These are phyloP conservation scores for Phrynosoma platyrhinos DNA, from an alignment of 2,113 vertebrate species.

Conservation along the genomic window DNA sequence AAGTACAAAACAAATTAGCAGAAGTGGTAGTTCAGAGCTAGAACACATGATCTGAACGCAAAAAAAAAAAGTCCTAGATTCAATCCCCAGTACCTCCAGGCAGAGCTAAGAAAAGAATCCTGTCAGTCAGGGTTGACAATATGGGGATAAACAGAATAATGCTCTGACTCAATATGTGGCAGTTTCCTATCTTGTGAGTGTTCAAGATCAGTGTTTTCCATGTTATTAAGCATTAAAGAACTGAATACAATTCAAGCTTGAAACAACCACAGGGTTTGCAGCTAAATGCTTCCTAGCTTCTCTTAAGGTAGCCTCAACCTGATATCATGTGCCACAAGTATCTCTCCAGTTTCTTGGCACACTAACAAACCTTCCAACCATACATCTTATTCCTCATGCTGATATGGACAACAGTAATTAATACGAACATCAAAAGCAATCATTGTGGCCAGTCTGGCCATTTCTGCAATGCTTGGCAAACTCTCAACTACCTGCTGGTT, in stretches of 20 bases:
- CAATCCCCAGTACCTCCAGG: neutral
- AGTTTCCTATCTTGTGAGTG: neutral
- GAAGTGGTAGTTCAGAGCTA: too few species aligned
- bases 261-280: conserved; percentile 1
- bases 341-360: conserved; percentile 75
- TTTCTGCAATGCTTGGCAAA: conserved; percentile 96
- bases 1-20: neutral
- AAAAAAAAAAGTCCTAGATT: neutral
- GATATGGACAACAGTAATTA: conserved; percentile 91
- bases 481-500: conserved; percentile 96
- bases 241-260: neutral
- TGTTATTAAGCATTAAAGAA: neutral
- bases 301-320: conserved; percentile 49
- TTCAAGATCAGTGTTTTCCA: neutral
- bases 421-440: conserved; percentile 97
- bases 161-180: neutral
- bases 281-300: conserved; percentile 45
- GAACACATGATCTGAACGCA: too few species aligned
- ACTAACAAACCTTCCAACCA: conserved; percentile 78
- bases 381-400: conserved; percentile 81
- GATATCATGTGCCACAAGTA: conserved; percentile 59
- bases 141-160: neutral
- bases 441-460: conserved; percentile 94
- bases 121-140: neutral
- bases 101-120: too few species aligned